phyloP scores from a whole-genome alignment of 2,888 invertebrate species.

The Mesochorus sp. region DNA sequence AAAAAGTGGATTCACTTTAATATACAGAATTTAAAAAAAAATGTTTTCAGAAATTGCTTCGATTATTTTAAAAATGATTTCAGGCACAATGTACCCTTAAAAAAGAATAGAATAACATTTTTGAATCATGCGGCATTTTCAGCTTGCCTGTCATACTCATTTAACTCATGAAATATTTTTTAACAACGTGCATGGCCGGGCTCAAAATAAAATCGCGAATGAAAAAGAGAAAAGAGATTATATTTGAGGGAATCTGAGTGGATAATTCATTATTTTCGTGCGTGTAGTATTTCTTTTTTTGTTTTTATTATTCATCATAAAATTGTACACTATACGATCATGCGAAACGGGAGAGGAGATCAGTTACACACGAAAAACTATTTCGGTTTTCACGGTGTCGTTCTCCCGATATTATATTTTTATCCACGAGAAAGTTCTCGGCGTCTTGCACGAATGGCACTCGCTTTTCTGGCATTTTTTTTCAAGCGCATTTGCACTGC shows the following conservation, averaged over 20 bases:
- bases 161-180: slow-evolving; percentile 25
- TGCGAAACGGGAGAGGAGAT: slow-evolving; percentile 39
- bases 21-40: no score
- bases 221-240: neutral
- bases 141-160: neutral
- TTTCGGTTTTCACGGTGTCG: slow-evolving; percentile 72
- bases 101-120: neutral
- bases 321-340: slow-evolving; percentile 16
- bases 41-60: neutral
- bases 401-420: slow-evolving; percentile 71
- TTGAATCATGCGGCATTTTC: neutral
- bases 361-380: slow-evolving; percentile 53
- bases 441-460: slow-evolving; percentile 17
- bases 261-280: slow-evolving; percentile 21
- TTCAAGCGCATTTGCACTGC: neutral
- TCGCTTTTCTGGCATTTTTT: slow-evolving; percentile 28
- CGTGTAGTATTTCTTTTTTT: slow-evolving; percentile 5
- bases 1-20: no score
- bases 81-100: neutral
- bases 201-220: no score
- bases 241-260: neutral
- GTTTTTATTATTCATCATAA: slow-evolving; percentile 24
- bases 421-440: slow-evolving; percentile 36
- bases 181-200: neutral
- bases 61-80: neutral